These are phyloP conservation scores for Phoenicopterus ruber DNA, from an alignment of 2,113 vertebrate species.

Conservation along the genomic window DNA sequence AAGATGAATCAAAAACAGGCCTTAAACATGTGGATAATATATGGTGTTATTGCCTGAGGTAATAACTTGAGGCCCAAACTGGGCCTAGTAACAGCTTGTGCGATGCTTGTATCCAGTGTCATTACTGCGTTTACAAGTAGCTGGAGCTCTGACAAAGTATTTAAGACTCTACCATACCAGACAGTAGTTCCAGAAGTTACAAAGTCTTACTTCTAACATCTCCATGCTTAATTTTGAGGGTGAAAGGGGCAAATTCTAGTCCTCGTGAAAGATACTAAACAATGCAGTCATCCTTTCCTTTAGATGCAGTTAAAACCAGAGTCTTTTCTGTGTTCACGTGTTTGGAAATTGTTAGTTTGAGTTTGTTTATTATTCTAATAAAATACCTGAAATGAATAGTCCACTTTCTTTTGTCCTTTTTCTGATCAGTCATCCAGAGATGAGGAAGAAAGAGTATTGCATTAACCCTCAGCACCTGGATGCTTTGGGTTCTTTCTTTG, in stretches of 20 bases:
- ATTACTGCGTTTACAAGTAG: background rate
- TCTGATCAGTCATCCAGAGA: background rate
- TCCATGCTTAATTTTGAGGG: background rate
- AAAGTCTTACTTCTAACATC: background rate
- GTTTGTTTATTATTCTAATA: background rate
- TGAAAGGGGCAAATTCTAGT: background rate
- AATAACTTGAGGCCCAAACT: background rate
- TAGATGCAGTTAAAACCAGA: background rate
- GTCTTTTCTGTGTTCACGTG: accelerated
- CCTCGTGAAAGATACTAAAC: background rate
- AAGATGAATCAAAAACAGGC: background rate
- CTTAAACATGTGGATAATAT: background rate
- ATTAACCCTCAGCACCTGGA: background rate
- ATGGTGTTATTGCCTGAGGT: background rate
- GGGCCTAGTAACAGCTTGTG: too few relatives aligned
- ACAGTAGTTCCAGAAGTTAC: background rate
- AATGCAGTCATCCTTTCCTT: background rate
- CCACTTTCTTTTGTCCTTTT: background rate
- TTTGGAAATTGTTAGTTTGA: background rate
- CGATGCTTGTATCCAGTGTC: background rate
- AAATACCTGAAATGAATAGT: background rate
- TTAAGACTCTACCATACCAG: background rate
- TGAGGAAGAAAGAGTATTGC: background rate
- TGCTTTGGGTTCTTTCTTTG: background rate
- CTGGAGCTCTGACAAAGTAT: background rate